Evolutionary conservation across 53 echinoderm and acorn worm species (phyloP).

Genomic region (Mesocentrotus franciscanus): DNA sequence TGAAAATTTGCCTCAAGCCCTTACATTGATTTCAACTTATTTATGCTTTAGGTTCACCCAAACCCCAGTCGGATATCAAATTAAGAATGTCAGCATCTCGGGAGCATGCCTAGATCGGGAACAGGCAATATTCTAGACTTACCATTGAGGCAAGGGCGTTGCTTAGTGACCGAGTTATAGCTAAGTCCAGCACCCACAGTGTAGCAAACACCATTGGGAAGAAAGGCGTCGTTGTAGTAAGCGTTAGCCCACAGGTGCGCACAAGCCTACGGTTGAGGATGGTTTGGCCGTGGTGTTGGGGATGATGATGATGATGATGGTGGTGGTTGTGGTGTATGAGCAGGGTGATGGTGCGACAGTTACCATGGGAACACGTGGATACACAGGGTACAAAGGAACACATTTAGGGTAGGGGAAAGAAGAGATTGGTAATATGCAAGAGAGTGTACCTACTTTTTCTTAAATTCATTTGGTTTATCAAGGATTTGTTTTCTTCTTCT

Average conservation of each 20-base stretch:
- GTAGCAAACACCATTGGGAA: conserved; percentile 98
- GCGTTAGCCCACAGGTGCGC: conserved; percentile 96
- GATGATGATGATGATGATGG: background rate
- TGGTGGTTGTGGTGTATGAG: conserved; percentile 19
- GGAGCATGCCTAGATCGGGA: background rate
- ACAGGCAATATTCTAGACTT: conserved; percentile 56
- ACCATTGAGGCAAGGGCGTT: conserved; percentile 93
- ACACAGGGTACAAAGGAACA: background rate
- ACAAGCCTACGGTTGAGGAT: conserved; percentile 77
- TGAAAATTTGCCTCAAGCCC: too few relatives aligned
- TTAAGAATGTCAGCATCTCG: background rate
- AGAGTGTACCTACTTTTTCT: background rate
- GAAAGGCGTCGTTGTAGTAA: conserved; percentile 90
- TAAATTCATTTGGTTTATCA: too few relatives aligned
- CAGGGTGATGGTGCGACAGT: background rate
- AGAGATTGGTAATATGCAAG: background rate
- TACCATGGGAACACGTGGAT: background rate
- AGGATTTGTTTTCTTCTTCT: background rate
- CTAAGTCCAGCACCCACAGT: conserved; percentile 75
- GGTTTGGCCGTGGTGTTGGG: conserved; percentile 10
- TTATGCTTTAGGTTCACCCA: background rate
- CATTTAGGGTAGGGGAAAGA: background rate
- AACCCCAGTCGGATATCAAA: background rate
- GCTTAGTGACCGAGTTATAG: conserved; percentile 79
- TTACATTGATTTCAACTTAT: too few relatives aligned